These are phyloP conservation scores for Chouioia cunea DNA, from an alignment of 2,888 invertebrate genomes.

Conservation along the genomic window DNA sequence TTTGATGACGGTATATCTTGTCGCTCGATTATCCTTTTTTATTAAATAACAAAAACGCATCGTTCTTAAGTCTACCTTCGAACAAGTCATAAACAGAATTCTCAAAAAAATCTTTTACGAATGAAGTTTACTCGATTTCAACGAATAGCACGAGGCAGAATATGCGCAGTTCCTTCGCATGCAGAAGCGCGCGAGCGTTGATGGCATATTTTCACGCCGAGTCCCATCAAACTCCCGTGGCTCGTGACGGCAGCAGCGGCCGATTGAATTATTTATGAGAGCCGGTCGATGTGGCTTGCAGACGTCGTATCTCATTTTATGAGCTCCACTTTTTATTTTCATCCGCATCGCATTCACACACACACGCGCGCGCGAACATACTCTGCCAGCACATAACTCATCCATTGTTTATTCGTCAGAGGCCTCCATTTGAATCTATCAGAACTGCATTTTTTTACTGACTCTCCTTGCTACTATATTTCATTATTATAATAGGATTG, in stretches of 20 bases:
- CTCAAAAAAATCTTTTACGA: too few species aligned
- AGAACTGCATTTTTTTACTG: constrained; percentile 46
- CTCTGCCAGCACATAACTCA: constrained; percentile 37
- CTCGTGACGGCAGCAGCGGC: constrained; percentile 29
- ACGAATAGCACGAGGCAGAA: too few species aligned
- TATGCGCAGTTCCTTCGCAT: background rate
- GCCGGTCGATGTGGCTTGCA: constrained; percentile 10
- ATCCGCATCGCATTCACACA: constrained; percentile 23
- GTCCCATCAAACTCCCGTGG: constrained; percentile 46
- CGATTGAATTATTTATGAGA: constrained; percentile 48
- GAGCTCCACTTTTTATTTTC: constrained; percentile 46
- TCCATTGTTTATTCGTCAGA: constrained; percentile 44
- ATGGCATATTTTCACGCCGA: constrained; percentile 46
- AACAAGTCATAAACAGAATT: too few species aligned
- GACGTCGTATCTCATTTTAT: constrained; percentile 43
- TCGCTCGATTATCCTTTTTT: too few species aligned
- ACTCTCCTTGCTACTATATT: constrained; percentile 42
- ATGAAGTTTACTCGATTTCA: too few species aligned
- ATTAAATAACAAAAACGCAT: too few species aligned
- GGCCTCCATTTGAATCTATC: constrained; percentile 32
- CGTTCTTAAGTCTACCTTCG: too few species aligned
- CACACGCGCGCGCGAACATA: background rate
- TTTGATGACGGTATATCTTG: too few species aligned
- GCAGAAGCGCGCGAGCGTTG: constrained; percentile 13
- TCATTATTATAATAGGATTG: constrained; percentile 48